Evolutionary conservation across 2,113 vertebrate species (phyloP).

Genomic region (Eudorcas thomsonii): DNA sequence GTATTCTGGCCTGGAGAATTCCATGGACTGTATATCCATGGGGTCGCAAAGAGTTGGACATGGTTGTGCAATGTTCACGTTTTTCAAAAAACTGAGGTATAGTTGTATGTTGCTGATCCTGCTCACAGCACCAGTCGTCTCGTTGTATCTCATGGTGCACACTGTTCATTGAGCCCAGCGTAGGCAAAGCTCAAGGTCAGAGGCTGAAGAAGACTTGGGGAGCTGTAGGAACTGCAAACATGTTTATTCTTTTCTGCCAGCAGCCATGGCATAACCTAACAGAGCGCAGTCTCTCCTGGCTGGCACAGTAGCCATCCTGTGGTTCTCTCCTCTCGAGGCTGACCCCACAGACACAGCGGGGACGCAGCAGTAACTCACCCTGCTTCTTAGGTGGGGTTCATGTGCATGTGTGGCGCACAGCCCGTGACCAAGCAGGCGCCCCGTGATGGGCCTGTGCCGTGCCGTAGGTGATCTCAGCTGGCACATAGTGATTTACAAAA

Average conservation of each 20-base stretch:
- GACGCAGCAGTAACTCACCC: background rate
- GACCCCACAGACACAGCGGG: background rate
- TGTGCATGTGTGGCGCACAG: fast-evolving
- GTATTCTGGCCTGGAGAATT: background rate
- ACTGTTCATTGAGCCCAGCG: background rate
- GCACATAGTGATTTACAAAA: background rate
- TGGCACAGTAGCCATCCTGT: background rate
- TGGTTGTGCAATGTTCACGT: background rate
- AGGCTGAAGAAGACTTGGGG: background rate
- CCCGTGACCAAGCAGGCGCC: background rate
- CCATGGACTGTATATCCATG: background rate
- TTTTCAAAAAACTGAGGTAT: background rate
- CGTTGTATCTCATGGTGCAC: background rate
- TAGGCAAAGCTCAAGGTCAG: background rate
- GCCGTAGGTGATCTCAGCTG: background rate
- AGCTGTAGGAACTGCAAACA: background rate
- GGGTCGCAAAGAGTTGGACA: background rate
- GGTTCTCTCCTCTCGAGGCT: background rate
- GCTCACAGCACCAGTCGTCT: background rate
- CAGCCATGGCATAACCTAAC: background rate
- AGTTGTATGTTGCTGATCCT: background rate
- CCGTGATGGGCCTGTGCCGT: background rate
- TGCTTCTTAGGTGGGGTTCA: background rate
- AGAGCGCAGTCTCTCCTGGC: background rate
- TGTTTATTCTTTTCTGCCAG: background rate